A percentile compares a stretch with the other conserved stretches of the same genome.
Conservation (phyloP, 2,797 vertebrate genomes). For the Rhynchonycteris naso region DNA sequence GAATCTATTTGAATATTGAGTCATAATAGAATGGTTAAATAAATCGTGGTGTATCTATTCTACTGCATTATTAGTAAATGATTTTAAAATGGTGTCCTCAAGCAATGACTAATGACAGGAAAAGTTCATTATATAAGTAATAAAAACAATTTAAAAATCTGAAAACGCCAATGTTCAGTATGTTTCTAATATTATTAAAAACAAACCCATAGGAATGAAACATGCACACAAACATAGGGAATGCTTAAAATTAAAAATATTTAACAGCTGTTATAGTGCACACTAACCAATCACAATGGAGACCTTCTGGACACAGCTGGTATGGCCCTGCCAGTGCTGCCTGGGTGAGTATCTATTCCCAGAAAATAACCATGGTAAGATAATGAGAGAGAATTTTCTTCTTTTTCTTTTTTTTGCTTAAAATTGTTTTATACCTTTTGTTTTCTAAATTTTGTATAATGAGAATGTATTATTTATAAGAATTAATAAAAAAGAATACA, state of each 20-base stretch:
- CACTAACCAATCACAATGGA: not conserved
- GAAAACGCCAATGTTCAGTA: not conserved
- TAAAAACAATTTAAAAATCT: slow-evolving; percentile 44
- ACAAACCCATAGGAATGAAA: not conserved
- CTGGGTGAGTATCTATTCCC: not conserved
- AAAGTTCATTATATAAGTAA: not conserved
- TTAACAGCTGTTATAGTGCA: not conserved
- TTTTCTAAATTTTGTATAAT: not conserved
- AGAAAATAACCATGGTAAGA: not conserved
- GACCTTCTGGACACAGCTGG: not conserved
- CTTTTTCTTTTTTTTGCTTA: not conserved
- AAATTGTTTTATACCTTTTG: not conserved
- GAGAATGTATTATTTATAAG: slow-evolving; percentile 14
- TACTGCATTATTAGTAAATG: not conserved
- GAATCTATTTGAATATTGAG: slow-evolving; percentile 31
- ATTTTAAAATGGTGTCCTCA: slow-evolving; percentile 40
- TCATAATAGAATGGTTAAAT: slow-evolving; percentile 35
- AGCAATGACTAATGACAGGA: slow-evolving; percentile 27
- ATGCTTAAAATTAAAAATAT: not conserved
- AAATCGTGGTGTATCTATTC: not conserved
- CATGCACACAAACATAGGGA: not conserved
- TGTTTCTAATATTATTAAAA: slow-evolving; percentile 24
- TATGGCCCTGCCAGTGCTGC: not conserved
- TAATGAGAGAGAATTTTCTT: not conserved
- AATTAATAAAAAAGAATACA: not conserved